Percentiles rank a stretch among this genome's conserved stretches.
These are phyloP conservation scores for Drosophila subsilvestris DNA, from an alignment of 2,888 invertebrate genomes.

Conservation along the genomic window DNA sequence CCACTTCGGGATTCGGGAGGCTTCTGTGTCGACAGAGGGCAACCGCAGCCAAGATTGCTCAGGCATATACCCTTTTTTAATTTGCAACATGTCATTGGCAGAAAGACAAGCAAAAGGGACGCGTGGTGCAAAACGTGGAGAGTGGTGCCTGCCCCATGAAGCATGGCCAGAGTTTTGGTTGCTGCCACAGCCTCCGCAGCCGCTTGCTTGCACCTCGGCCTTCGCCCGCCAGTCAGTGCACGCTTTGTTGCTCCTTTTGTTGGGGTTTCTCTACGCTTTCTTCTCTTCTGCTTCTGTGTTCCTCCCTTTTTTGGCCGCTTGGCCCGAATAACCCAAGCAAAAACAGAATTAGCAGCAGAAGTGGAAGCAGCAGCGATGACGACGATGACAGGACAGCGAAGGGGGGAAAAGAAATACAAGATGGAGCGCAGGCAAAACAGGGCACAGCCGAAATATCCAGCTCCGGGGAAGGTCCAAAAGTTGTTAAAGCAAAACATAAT, in stretches of 20 bases:
- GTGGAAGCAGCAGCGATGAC: slow-evolving; percentile 11
- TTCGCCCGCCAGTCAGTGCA: slow-evolving; percentile 35
- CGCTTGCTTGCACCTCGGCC: slow-evolving; percentile 1
- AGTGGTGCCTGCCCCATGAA: slow-evolving; percentile 17
- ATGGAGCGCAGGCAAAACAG: slow-evolving; percentile 58
- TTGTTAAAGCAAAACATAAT: slow-evolving; percentile 7
- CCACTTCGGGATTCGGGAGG: slow-evolving; percentile 10
- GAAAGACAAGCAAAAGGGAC: slow-evolving; percentile 77
- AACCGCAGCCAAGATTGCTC: slow-evolving; percentile 75
- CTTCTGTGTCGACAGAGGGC: slow-evolving; percentile 40
- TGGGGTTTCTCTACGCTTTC: slow-evolving; percentile 36
- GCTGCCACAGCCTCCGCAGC: slow-evolving; percentile 19
- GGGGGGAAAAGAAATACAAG: slow-evolving; percentile 24
- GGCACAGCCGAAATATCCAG: slow-evolving; percentile 28
- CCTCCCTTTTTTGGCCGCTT: slow-evolving; percentile 28
- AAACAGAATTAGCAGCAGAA: slow-evolving; percentile 75
- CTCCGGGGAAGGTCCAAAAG: slow-evolving; percentile 46
- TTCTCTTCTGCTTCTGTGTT: slow-evolving; percentile 25
- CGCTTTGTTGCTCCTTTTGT: slow-evolving; percentile 77
- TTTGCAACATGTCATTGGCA: slow-evolving; percentile 80
- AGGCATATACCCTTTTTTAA: slow-evolving; percentile 80
- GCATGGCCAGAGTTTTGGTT: slow-evolving; percentile 5
- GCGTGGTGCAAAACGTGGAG: slow-evolving; percentile 36
- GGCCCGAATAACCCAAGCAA: slow-evolving; percentile 58
- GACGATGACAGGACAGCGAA: slow-evolving; percentile 38